These are phyloP conservation scores for Lasioglossum morio DNA, from an alignment of 2,888 invertebrate genomes.

Conservation along the genomic window DNA sequence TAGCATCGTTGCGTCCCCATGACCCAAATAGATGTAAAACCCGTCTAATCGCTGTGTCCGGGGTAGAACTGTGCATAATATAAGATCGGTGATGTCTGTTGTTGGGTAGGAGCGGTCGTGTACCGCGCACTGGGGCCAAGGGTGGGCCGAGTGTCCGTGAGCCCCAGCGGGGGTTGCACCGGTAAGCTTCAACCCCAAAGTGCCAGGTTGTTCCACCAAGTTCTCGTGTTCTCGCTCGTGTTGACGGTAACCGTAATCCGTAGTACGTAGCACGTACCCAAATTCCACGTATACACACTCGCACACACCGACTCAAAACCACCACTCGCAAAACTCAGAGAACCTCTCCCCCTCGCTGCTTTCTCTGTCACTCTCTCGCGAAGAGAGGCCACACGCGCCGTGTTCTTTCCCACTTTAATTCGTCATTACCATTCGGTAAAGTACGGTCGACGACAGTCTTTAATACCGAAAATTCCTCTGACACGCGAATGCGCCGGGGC, in stretches of 20 bases:
- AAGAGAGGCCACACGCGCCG: background rate
- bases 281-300: constrained; percentile 63
- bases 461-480: background rate
- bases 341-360: background rate
- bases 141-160: constrained; percentile 83
- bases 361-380: background rate
- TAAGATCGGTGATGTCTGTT: constrained; percentile 82
- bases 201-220: constrained; percentile 81
- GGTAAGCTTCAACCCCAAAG: constrained; percentile 83
- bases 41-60: constrained; percentile 52
- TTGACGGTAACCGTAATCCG: constrained; percentile 82
- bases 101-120: constrained; percentile 84
- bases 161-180: constrained; percentile 84
- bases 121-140: constrained; percentile 84
- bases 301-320: background rate
- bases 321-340: background rate
- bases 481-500: background rate
- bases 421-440: background rate
- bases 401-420: background rate
- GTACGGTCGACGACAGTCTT: background rate
- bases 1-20: constrained; percentile 34
- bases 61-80: constrained; percentile 65
- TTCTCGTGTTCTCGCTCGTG: constrained; percentile 82
- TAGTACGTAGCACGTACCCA: constrained; percentile 82
- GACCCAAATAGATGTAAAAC: constrained; percentile 46